A percentile compares a stretch with the other conserved stretches of the same genome.
These are phyloP conservation scores for Drosophila rhopaloa DNA, from an alignment of 1,140 invertebrate species.

Conservation along the genomic window DNA sequence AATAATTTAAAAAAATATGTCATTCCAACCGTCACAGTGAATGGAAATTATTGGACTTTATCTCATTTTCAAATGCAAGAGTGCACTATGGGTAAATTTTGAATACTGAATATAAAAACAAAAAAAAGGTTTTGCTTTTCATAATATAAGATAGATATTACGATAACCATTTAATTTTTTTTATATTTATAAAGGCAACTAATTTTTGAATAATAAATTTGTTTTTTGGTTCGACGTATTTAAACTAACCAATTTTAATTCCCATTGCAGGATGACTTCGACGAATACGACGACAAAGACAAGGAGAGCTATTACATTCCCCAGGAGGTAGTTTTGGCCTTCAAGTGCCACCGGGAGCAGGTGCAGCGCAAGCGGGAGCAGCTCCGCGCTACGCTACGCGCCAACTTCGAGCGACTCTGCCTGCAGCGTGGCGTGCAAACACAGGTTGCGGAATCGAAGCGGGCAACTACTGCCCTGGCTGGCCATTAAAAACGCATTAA, in stretches of 20 bases:
- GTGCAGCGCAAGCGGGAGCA: conserved; percentile 92
- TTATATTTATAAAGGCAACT: background rate
- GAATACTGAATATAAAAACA: no score
- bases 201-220: background rate
- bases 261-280: conserved; percentile 58
- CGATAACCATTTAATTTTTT: no score
- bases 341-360: conserved; percentile 88
- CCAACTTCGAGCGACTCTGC: conserved; percentile 93
- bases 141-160: no score
- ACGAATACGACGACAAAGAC: conserved; percentile 88
- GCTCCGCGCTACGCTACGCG: conserved; percentile 91
- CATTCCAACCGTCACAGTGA: no score
- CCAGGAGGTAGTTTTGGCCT: conserved; percentile 91
- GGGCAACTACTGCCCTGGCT: conserved; percentile 30
- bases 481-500: conserved; percentile 77
- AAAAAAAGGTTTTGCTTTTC: no score
- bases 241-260: background rate
- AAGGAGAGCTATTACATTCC: conserved; percentile 94
- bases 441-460: conserved; percentile 8
- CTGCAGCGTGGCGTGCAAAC: conserved; percentile 85
- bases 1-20: no score
- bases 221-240: no score
- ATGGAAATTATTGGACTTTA: no score
- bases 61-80: no score
- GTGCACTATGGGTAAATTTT: no score